Conservation (phyloP, 1,140 invertebrate genomes). For the Diorhabda elongata region DNA sequence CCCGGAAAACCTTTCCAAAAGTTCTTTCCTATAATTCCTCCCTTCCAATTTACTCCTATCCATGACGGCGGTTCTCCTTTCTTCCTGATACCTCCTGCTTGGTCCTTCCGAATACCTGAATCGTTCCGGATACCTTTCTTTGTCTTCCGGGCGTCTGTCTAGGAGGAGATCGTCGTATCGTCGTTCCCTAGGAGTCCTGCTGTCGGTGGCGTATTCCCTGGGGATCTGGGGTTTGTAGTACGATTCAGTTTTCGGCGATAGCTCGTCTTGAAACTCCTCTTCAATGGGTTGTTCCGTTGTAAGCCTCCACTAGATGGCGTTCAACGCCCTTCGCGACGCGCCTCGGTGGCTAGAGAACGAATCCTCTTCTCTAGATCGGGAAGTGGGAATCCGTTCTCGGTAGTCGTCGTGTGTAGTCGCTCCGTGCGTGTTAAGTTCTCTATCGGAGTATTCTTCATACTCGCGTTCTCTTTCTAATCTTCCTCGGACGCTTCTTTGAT, state of each 20-base stretch:
- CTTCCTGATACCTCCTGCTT: constrained; percentile 27
- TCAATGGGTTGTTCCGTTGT: constrained; percentile 48
- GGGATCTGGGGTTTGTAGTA: constrained; percentile 46
- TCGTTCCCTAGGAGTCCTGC: constrained; percentile 31
- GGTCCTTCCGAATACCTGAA: constrained; percentile 26
- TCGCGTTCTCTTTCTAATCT: constrained; percentile 46
- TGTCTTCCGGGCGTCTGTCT: constrained; percentile 27
- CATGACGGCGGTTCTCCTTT: constrained; percentile 19
- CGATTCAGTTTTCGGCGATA: constrained; percentile 35
- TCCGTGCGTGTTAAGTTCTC: constrained; percentile 33
- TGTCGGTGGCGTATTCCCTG: constrained; percentile 41
- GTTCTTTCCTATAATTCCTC: constrained; percentile 43
- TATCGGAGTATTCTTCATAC: constrained; percentile 47
- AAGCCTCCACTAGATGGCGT: constrained; percentile 53
- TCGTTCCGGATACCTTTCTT: constrained; percentile 26
- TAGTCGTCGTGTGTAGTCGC: constrained; percentile 42
- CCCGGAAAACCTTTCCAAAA: constrained; percentile 45
- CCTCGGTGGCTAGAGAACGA: constrained; percentile 51
- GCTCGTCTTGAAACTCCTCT: constrained; percentile 45
- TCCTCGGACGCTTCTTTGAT: constrained; percentile 36
- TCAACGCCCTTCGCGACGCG: constrained; percentile 51
- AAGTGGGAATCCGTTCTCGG: constrained; percentile 33
- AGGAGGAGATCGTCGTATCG: constrained; percentile 24
- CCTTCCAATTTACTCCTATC: constrained; percentile 41
- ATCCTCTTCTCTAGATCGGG: constrained; percentile 39